These are phyloP conservation scores for Trachops cirrhosus DNA, from an alignment of 2,797 vertebrate genomes.

Conservation along the genomic window DNA sequence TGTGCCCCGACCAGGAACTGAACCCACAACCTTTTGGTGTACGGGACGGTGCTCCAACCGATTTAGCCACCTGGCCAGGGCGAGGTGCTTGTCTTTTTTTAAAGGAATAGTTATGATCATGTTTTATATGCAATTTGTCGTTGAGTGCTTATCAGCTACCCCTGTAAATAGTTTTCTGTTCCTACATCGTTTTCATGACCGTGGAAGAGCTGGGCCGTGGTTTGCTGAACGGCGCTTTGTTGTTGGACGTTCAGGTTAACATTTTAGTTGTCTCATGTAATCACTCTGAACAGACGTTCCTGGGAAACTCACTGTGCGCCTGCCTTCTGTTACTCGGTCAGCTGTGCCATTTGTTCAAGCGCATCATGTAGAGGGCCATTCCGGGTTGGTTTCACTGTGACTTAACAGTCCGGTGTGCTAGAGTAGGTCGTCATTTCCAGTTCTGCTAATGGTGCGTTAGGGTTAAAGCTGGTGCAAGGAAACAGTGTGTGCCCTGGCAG, in stretches of 20 bases:
- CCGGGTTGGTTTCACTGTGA: slow-evolving; percentile 83
- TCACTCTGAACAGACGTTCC: slow-evolving; percentile 57
- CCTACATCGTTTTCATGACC: slow-evolving; percentile 18
- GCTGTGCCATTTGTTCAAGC: slow-evolving; percentile 33
- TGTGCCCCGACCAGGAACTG: no score
- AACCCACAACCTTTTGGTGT: not conserved
- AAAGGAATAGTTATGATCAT: slow-evolving; percentile 1
- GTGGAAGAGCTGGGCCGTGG: not conserved
- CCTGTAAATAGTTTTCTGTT: slow-evolving; percentile 47
- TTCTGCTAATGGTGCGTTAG: slow-evolving; percentile 52
- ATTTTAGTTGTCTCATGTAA: slow-evolving; percentile 44
- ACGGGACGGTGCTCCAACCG: not conserved
- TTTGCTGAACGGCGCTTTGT: slow-evolving; percentile 21
- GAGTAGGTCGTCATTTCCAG: slow-evolving; percentile 73
- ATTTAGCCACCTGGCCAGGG: not conserved
- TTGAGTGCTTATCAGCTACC: slow-evolving; percentile 16
- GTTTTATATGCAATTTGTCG: not conserved
- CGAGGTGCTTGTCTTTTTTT: not conserved
- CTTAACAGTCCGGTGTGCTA: slow-evolving; percentile 86
- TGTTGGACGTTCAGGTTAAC: slow-evolving; percentile 53
- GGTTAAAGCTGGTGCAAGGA: slow-evolving; percentile 25
- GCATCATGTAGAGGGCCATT: slow-evolving; percentile 82
- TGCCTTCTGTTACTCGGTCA: slow-evolving; percentile 28
- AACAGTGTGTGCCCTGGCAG: not conserved
- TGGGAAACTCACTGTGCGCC: slow-evolving; percentile 37